Evolutionary conservation across 2,113 vertebrate genomes (phyloP).

Genomic region (Picathartes gymnocephalus): DNA sequence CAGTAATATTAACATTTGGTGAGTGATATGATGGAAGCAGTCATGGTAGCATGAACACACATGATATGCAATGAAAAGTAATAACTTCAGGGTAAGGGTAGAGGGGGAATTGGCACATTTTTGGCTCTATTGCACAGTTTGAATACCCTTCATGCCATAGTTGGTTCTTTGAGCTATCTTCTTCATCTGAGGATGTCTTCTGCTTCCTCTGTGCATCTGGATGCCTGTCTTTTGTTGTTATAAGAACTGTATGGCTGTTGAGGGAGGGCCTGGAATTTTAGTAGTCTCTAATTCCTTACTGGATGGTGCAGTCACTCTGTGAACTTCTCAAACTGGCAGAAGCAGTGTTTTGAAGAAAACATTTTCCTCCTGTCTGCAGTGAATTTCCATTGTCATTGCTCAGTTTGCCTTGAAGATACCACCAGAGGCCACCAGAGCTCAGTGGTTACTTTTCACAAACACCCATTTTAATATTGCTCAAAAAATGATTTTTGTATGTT

Average conservation of each 20-base stretch:
- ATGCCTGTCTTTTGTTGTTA: background rate
- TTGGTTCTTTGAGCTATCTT: background rate
- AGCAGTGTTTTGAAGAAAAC: background rate
- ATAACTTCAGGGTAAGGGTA: background rate
- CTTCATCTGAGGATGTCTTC: background rate
- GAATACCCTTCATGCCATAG: background rate
- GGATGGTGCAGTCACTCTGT: background rate
- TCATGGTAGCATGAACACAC: background rate
- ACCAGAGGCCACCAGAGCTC: background rate
- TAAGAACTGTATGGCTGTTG: background rate
- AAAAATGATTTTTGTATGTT: background rate
- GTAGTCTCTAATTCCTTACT: background rate
- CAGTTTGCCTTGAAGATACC: background rate
- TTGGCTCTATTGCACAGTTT: background rate
- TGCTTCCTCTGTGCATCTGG: fast-evolving
- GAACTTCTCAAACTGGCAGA: background rate
- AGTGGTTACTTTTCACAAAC: background rate
- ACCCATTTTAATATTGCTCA: background rate
- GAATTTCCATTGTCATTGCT: background rate
- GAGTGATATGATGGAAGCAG: background rate
- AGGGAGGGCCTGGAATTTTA: background rate
- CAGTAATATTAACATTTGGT: background rate
- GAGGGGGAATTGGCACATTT: background rate
- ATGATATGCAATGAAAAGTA: background rate
- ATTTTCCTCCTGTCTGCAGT: background rate